Evolutionary conservation across 2,888 invertebrate genomes (phyloP).

Genomic region (Acleris literana): DNA sequence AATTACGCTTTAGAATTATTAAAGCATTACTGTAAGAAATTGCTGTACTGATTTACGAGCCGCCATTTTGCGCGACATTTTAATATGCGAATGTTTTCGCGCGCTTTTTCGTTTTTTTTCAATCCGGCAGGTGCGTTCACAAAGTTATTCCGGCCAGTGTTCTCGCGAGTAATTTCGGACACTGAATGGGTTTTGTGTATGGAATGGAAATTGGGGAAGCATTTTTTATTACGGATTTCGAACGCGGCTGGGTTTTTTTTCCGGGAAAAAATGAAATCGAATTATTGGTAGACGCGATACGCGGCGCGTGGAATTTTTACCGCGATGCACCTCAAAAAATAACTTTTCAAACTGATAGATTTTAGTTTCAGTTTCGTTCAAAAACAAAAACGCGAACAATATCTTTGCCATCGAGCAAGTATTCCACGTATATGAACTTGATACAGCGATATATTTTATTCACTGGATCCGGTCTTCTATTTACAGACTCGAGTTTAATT

Average conservation of each 20-base stretch:
- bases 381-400: not conserved
- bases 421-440: not conserved
- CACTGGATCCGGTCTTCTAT: not conserved
- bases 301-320: slow-evolving; percentile 33
- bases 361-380: slow-evolving; percentile 6
- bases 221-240: slow-evolving; percentile 50
- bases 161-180: slow-evolving; percentile 63
- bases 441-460: slow-evolving; percentile 4
- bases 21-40: slow-evolving; percentile 72
- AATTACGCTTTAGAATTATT: slow-evolving; percentile 79
- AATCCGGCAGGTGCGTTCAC: slow-evolving; percentile 70
- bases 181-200: slow-evolving; percentile 63
- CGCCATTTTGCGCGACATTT: slow-evolving; percentile 77
- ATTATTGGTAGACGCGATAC: slow-evolving; percentile 37
- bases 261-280: slow-evolving; percentile 37
- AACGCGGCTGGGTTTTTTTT: slow-evolving; percentile 29
- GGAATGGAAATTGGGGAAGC: slow-evolving; percentile 58
- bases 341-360: slow-evolving; percentile 12
- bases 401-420: not conserved
- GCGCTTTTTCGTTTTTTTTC: slow-evolving; percentile 61
- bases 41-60: slow-evolving; percentile 74
- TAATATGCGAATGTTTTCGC: slow-evolving; percentile 72
- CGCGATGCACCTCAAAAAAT: not conserved
- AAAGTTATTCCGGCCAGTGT: slow-evolving; percentile 62
- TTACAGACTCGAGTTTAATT: slow-evolving; percentile 1